phyloP scores from a whole-genome alignment of 2,797 vertebrate genomes.

The Galagoides demidoff region DNA sequence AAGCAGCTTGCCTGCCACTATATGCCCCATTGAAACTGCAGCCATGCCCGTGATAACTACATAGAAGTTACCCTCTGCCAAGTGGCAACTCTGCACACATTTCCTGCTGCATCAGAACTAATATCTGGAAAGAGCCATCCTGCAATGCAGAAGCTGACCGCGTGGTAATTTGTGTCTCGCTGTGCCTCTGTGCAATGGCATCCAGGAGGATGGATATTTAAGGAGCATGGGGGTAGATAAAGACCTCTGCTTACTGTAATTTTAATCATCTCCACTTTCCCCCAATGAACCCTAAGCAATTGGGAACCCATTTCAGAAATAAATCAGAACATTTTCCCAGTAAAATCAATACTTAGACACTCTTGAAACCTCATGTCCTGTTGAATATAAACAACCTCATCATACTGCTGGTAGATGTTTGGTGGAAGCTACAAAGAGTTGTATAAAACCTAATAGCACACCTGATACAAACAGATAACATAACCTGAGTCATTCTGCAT shows the following conservation, averaged over 20 bases:
- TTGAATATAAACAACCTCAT: slow-evolving; percentile 74
- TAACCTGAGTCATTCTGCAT: slow-evolving; percentile 51
- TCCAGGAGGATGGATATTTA: slow-evolving; percentile 22
- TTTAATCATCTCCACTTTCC: slow-evolving; percentile 33
- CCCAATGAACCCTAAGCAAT: slow-evolving; percentile 55
- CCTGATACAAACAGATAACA: slow-evolving; percentile 60
- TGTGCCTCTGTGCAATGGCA: neutral
- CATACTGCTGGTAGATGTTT: slow-evolving; percentile 35
- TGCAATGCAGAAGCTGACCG: neutral
- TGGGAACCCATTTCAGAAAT: slow-evolving; percentile 61
- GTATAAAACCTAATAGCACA: slow-evolving; percentile 64
- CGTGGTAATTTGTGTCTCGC: neutral
- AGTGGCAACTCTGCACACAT: neutral
- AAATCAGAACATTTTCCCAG: slow-evolving; percentile 61
- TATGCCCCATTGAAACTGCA: neutral
- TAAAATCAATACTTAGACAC: slow-evolving; percentile 67
- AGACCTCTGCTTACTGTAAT: slow-evolving; percentile 41
- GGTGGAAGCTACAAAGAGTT: slow-evolving; percentile 60
- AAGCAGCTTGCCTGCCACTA: neutral
- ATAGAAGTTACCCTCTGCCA: neutral
- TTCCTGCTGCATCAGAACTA: neutral
- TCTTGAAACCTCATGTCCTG: slow-evolving; percentile 46
- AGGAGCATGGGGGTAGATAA: neutral
- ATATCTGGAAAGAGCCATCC: neutral
- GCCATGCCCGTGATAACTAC: neutral